Evolutionary conservation across 2,113 vertebrate genomes (phyloP).

Genomic region (Microcebus jonahi): DNA sequence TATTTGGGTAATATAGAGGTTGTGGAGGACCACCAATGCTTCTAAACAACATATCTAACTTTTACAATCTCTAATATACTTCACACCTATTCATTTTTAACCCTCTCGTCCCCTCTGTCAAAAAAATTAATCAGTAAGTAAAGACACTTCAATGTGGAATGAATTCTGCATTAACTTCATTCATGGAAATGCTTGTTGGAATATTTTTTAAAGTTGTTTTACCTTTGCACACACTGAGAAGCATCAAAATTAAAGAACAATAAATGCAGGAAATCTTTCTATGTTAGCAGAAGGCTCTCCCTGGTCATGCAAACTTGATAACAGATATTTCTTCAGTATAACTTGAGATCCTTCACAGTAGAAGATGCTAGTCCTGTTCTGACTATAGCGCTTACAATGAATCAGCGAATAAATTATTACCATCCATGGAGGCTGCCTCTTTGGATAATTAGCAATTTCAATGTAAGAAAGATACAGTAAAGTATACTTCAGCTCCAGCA

Average conservation of each 20-base stretch:
- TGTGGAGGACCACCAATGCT: slow-evolving; percentile 64
- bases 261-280: slow-evolving; percentile 70
- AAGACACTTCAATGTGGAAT: slow-evolving; percentile 74
- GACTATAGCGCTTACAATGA: slow-evolving; percentile 13
- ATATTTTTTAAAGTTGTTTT: slow-evolving; percentile 76
- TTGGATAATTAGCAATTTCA: slow-evolving; percentile 77
- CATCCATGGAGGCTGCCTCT: slow-evolving; percentile 77
- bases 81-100: slow-evolving; percentile 73
- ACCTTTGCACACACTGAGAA: slow-evolving; percentile 73
- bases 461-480: slow-evolving; percentile 62
- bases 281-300: slow-evolving; percentile 61
- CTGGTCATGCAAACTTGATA: slow-evolving; percentile 63
- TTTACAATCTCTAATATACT: slow-evolving; percentile 69
- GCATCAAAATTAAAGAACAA: slow-evolving; percentile 72
- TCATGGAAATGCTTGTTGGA: slow-evolving; percentile 61
- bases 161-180: not conserved
- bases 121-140: slow-evolving; percentile 68
- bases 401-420: slow-evolving; percentile 67
- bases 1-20: slow-evolving; percentile 70
- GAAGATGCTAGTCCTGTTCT: not conserved
- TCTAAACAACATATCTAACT: slow-evolving; percentile 65
- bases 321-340: not conserved
- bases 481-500: slow-evolving; percentile 41
- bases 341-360: not conserved
- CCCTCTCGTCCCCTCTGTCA: not conserved